Evolutionary conservation across 2,113 vertebrate species (phyloP).

Genomic region (Sigmodon hispidus): DNA sequence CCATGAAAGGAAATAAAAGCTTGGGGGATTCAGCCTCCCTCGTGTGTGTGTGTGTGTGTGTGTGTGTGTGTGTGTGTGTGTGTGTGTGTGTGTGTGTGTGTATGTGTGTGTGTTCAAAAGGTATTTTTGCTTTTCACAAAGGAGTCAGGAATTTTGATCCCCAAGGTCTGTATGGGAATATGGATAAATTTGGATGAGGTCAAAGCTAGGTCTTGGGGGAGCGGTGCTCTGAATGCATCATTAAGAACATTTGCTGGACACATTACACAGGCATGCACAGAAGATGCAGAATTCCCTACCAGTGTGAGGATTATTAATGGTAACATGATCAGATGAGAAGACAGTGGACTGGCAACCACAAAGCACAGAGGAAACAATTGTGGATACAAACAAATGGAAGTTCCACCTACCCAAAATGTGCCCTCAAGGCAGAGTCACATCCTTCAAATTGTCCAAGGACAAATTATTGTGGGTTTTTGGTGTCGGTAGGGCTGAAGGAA

Average conservation of each 20-base stretch:
- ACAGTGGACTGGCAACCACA: not conserved
- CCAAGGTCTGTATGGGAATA: conserved; percentile 4
- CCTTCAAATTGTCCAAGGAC: conserved; percentile 17
- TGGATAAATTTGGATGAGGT: conserved; percentile 1
- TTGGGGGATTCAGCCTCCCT: conserved; percentile 20
- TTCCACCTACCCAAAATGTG: conserved; percentile 22
- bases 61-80: not conserved
- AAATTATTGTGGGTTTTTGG: not conserved
- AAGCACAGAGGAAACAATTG: conserved; percentile 57
- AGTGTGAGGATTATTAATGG: not conserved
- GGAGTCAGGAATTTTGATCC: conserved; percentile 70
- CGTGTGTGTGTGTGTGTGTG: not conserved
- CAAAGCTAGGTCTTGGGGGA: conserved; percentile 17
- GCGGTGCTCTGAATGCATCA: not conserved
- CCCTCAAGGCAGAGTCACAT: conserved; percentile 54
- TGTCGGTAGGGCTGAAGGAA: not conserved
- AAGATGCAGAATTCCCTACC: not conserved
- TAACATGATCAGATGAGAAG: conserved; percentile 11
- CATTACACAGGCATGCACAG: not conserved
- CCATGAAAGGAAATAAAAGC: conserved; percentile 69
- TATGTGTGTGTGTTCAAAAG: not conserved
- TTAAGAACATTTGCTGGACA: not conserved
- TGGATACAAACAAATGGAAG: not conserved
- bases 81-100: not conserved
- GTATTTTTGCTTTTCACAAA: conserved; percentile 47